These are phyloP conservation scores for Tetraneura akinire DNA, from an alignment of 1,140 invertebrate species.

Conservation along the genomic window DNA sequence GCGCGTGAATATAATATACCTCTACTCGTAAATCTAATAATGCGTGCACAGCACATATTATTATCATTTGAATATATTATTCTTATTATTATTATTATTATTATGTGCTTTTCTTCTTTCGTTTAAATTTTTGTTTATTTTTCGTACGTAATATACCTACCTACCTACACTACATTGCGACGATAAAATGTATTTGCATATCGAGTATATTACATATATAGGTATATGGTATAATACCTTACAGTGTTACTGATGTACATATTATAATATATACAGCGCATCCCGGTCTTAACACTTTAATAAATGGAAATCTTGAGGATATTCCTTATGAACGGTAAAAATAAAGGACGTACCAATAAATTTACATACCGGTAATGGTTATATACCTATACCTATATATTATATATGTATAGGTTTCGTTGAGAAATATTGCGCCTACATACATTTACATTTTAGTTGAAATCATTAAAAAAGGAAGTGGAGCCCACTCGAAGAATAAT, in stretches of 20 bases:
- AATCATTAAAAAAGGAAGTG: no score
- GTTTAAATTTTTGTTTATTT: not conserved
- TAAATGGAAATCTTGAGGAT: not conserved
- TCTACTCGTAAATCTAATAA: no score
- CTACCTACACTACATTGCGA: not conserved
- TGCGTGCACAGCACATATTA: no score
- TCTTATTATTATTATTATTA: no score
- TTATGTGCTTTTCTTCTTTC: not conserved
- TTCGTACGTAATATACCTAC: not conserved
- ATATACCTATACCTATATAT: no score
- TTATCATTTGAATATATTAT: no score
- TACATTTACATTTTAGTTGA: no score
- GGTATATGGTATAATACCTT: not conserved
- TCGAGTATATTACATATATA: not conserved
- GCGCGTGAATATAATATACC: no score
- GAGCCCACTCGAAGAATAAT: no score
- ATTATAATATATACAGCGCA: no score
- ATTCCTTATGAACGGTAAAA: not conserved
- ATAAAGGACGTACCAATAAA: not conserved
- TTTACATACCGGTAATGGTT: conserved; percentile 18
- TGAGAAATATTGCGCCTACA: no score
- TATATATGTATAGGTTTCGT: no score
- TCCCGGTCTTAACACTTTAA: not conserved
- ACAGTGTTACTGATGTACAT: not conserved
- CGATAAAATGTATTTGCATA: not conserved